These are phyloP conservation scores for Hyaena hyaena DNA, from an alignment of 2,113 vertebrate species.

Conservation along the genomic window DNA sequence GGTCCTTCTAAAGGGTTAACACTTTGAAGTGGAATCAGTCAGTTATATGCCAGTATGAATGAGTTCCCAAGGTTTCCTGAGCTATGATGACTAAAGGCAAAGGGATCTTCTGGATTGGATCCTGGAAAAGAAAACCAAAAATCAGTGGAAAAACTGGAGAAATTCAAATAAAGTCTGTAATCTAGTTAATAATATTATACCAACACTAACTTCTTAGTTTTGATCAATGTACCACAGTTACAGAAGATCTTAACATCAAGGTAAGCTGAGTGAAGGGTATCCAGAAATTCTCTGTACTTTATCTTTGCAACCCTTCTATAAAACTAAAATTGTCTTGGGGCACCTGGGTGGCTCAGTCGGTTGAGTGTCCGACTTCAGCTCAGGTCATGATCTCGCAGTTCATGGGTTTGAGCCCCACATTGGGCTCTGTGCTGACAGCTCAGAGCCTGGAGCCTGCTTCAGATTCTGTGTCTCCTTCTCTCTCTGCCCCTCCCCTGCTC, in stretches of 20 bases:
- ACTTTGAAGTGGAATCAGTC: background rate
- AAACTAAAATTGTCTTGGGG: background rate
- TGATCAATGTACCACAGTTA: background rate
- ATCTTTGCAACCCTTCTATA: background rate
- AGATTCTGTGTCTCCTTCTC: too few species aligned
- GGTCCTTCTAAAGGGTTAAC: background rate
- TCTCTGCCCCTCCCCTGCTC: too few species aligned
- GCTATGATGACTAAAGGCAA: background rate
- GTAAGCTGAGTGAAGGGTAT: background rate
- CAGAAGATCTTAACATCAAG: background rate
- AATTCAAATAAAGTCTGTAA: background rate
- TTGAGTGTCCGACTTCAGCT: too few species aligned
- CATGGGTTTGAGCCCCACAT: too few species aligned
- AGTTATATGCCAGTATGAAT: background rate
- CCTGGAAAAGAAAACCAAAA: background rate
- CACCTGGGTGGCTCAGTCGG: too few species aligned
- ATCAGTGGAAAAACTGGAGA: background rate
- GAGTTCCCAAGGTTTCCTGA: background rate
- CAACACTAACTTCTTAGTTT: background rate
- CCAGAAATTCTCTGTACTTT: background rate
- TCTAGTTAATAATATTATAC: background rate
- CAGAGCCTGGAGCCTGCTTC: too few species aligned
- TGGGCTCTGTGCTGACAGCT: too few species aligned
- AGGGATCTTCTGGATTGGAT: background rate
- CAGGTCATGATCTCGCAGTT: too few species aligned